phyloP scores from a whole-genome alignment of 2,113 vertebrate genomes.

The Forbesichthys papilliferus region DNA sequence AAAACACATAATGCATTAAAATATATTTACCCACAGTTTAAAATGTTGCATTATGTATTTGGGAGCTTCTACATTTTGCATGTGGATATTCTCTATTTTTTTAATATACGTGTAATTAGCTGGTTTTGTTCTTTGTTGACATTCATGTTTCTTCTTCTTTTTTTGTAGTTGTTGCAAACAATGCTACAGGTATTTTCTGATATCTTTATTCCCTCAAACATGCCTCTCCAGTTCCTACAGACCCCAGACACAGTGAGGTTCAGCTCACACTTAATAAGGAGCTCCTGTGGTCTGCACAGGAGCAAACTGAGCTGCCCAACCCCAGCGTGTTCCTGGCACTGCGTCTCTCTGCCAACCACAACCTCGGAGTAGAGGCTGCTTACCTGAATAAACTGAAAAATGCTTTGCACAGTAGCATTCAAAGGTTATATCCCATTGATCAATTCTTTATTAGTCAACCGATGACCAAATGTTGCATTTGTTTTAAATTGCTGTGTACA shows the following conservation, averaged over 20 bases:
- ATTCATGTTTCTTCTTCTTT: too few species aligned
- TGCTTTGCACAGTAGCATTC: slow-evolving; percentile 66
- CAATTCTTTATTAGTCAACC: neutral
- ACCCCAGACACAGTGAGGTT: slow-evolving; percentile 52
- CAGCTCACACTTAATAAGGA: slow-evolving; percentile 71
- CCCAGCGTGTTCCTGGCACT: slow-evolving; percentile 88
- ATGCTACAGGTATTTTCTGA: neutral
- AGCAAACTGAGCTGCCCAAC: slow-evolving; percentile 67
- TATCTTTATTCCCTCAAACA: neutral
- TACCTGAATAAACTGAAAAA: slow-evolving; percentile 79
- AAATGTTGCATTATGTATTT: too few species aligned
- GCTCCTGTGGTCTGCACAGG: slow-evolving; percentile 77
- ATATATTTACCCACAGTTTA: too few species aligned
- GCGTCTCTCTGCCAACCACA: slow-evolving; percentile 82
- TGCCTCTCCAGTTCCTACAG: slow-evolving; percentile 57
- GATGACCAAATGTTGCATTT: neutral
- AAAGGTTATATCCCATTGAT: slow-evolving; percentile 53
- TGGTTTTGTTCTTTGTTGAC: too few species aligned
- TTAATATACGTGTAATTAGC: too few species aligned
- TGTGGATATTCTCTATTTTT: neutral
- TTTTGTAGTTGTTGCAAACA: neutral
- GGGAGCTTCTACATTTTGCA: neutral
- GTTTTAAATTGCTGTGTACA: neutral
- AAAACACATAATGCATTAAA: too few species aligned
- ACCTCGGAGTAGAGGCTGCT: slow-evolving; percentile 65